phyloP scores from a whole-genome alignment of 2,113 vertebrate genomes.

The Amazona vittata region DNA sequence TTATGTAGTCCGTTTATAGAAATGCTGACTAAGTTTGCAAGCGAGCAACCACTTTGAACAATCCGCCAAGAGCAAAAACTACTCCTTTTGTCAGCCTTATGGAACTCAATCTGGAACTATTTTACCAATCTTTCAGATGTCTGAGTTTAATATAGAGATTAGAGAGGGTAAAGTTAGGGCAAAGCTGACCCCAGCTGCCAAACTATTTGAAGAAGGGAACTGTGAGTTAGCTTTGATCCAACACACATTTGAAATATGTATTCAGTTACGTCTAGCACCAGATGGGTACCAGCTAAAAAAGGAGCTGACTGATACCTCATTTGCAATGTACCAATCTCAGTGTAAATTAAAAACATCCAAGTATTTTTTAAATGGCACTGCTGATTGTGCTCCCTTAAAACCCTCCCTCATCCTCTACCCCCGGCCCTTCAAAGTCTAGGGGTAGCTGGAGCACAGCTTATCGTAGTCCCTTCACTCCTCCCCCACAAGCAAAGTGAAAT shows the following conservation, averaged over 20 bases:
- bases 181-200: neutral
- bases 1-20: neutral
- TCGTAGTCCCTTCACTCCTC: neutral
- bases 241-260: neutral
- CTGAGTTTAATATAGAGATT: neutral
- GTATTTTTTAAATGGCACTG: neutral
- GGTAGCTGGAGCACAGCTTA: neutral
- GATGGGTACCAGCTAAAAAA: neutral
- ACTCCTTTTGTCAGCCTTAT: neutral
- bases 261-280: neutral
- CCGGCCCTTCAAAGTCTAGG: neutral
- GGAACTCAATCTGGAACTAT: constrained; percentile 40
- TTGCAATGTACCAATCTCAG: neutral
- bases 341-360: neutral
- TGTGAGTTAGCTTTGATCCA: constrained; percentile 31
- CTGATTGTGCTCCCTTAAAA: neutral
- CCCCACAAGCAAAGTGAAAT: rapidly evolving
- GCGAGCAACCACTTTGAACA: constrained; percentile 4
- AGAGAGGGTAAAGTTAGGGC: neutral
- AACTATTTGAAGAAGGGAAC: constrained; percentile 12
- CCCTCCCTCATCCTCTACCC: neutral
- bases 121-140: neutral
- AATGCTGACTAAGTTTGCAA: neutral
- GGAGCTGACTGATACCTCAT: neutral
- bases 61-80: neutral